Conservation (phyloP, 2,888 invertebrate genomes). For the Mystacides longicornis region DNA sequence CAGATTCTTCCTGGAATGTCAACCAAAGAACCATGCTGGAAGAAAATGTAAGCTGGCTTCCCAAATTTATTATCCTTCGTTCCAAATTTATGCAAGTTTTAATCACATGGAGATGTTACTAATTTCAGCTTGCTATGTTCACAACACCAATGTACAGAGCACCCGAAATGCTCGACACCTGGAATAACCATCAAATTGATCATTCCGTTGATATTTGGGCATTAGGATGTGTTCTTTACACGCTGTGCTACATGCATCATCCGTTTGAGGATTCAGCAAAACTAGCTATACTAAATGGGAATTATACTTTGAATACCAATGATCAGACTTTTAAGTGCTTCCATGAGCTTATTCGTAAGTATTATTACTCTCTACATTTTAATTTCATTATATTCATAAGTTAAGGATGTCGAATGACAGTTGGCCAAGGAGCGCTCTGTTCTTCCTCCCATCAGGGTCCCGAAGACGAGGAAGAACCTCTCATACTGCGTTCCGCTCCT, state of each 20-base stretch:
- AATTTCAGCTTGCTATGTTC: constrained; percentile 60
- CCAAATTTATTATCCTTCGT: not conserved
- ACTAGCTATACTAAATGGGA: constrained; percentile 92
- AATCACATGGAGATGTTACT: constrained; percentile 4
- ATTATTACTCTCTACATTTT: constrained; percentile 8
- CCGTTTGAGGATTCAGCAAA: constrained; percentile 97
- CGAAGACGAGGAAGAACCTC: too few species aligned
- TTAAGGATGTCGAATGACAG: too few species aligned
- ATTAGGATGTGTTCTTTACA: constrained; percentile 89
- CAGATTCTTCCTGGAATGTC: constrained; percentile 88
- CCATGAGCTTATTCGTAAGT: constrained; percentile 82
- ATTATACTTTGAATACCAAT: constrained; percentile 75
- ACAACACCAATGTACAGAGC: constrained; percentile 96
- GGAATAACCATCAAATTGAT: constrained; percentile 91
- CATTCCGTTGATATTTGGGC: constrained; percentile 94
- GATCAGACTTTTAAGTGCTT: constrained; percentile 79
- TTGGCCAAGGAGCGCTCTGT: too few species aligned
- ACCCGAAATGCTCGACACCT: constrained; percentile 97
- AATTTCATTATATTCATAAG: not conserved
- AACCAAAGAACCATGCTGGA: constrained; percentile 85
- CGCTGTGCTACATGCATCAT: constrained; percentile 87
- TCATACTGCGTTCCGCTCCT: too few species aligned
- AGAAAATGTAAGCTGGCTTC: constrained; percentile 66
- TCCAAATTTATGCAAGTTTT: too few species aligned
- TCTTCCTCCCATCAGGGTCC: too few species aligned